A percentile compares a stretch with the other conserved stretches of the same genome.
These are phyloP conservation scores for Plusia festucae DNA, from an alignment of 2,888 invertebrate genomes.

Conservation along the genomic window DNA sequence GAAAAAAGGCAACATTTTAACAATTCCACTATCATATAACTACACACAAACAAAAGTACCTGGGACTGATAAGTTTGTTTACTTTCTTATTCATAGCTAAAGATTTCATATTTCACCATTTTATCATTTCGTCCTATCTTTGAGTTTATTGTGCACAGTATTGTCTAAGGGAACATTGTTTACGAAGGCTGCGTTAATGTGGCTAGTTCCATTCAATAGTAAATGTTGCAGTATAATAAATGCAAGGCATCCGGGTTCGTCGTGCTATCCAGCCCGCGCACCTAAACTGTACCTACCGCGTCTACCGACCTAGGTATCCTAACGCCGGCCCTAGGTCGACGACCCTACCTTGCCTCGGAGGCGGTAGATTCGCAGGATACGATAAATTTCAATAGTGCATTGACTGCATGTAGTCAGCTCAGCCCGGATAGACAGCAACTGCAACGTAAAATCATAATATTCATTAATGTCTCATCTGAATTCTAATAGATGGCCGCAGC, in stretches of 20 bases:
- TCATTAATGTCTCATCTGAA: slow-evolving; percentile 48
- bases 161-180: slow-evolving; percentile 15
- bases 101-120: neutral
- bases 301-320: slow-evolving; percentile 77
- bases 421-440: slow-evolving; percentile 67
- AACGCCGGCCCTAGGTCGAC: slow-evolving; percentile 82
- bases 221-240: slow-evolving; percentile 60
- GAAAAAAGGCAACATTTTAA: no score
- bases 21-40: neutral
- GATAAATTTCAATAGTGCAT: slow-evolving; percentile 88
- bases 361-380: slow-evolving; percentile 86
- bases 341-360: slow-evolving; percentile 79
- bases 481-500: slow-evolving; percentile 43
- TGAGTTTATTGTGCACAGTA: slow-evolving; percentile 14
- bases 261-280: slow-evolving; percentile 73
- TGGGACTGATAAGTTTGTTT: neutral
- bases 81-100: neutral
- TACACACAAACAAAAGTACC: no score
- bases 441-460: slow-evolving; percentile 60
- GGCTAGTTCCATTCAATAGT: slow-evolving; percentile 36
- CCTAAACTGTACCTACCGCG: slow-evolving; percentile 70
- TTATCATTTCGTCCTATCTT: slow-evolving; percentile 15
- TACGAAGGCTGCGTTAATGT: slow-evolving; percentile 20
- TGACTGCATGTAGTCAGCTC: slow-evolving; percentile 76
- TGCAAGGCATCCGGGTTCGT: slow-evolving; percentile 79